phyloP scores from a whole-genome alignment of 2,888 invertebrate genomes.

The Lepidocyrtinus sp. region DNA sequence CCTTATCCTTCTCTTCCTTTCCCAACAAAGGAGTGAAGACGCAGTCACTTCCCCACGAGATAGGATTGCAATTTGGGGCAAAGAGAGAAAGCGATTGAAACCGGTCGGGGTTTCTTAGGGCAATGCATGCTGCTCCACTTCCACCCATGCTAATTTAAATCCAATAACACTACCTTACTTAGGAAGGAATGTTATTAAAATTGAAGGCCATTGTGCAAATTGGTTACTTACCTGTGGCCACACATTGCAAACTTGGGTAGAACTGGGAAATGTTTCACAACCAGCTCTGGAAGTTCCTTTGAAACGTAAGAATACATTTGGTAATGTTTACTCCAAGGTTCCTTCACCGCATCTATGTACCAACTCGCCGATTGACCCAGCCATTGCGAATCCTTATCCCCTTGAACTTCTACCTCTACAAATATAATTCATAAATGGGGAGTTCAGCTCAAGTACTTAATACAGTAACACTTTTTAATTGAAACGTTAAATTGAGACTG shows the following conservation, averaged over 20 bases:
- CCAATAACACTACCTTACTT: not conserved
- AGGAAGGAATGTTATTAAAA: not conserved
- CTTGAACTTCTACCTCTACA: constrained; percentile 76
- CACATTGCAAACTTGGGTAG: constrained; percentile 51
- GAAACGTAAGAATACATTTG: constrained; percentile 95
- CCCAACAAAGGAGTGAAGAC: constrained; percentile 88
- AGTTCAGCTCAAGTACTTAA: not conserved
- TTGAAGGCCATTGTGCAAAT: too few species aligned
- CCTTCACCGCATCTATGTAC: constrained; percentile 91
- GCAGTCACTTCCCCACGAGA: constrained; percentile 86
- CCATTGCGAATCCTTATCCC: constrained; percentile 93
- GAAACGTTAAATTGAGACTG: not conserved
- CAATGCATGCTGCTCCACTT: constrained; percentile 36
- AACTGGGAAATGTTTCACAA: constrained; percentile 83
- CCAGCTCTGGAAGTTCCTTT: constrained; percentile 83
- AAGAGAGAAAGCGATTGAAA: constrained; percentile 84
- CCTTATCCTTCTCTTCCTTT: constrained; percentile 32
- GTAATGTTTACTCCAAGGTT: constrained; percentile 93
- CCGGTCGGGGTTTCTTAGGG: constrained; percentile 44
- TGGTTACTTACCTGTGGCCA: constrained; percentile 43
- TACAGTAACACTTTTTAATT: too few species aligned
- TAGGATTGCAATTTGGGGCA: constrained; percentile 94
- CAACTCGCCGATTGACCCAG: constrained; percentile 97
- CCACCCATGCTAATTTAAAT: constrained; percentile 50
- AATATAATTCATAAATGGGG: not conserved